A percentile compares a stretch with the other conserved stretches of the same genome.
Evolutionary conservation across 2,113 vertebrate genomes (phyloP).

Genomic region (Cariama cristata): DNA sequence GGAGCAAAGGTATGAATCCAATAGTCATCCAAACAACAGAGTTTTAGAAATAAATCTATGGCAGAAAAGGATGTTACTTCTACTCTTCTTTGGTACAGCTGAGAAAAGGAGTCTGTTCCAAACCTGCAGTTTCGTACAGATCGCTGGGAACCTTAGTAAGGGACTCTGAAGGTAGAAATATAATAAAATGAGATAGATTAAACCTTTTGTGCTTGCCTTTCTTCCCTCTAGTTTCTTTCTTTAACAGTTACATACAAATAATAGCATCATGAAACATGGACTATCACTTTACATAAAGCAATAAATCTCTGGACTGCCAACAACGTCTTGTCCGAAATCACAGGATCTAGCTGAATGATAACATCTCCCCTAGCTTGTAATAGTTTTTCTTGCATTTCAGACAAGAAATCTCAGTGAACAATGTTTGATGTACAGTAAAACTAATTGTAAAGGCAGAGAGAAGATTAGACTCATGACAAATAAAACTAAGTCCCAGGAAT

Average conservation of each 20-base stretch:
- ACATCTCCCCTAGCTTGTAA: not conserved
- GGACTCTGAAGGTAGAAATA: not conserved
- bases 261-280: not conserved
- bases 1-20: not conserved
- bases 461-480: not conserved
- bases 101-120: not conserved
- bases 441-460: slow-evolving; percentile 28
- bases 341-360: not conserved
- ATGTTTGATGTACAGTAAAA: slow-evolving; percentile 12
- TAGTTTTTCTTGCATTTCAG: not conserved
- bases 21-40: not conserved
- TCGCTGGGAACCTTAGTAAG: not conserved
- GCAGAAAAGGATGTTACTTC: not conserved
- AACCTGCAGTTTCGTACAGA: not conserved
- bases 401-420: not conserved
- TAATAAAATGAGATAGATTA: not conserved
- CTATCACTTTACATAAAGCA: not conserved
- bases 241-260: not conserved
- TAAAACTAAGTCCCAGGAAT: not conserved
- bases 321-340: not conserved
- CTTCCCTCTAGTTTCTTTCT: not conserved
- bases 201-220: not conserved
- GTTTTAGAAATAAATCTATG: not conserved
- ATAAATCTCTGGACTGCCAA: not conserved
- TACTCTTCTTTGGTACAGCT: not conserved